These are phyloP conservation scores for Heteromyza rotundicornis DNA, from an alignment of 2,888 invertebrate species.

Conservation along the genomic window DNA sequence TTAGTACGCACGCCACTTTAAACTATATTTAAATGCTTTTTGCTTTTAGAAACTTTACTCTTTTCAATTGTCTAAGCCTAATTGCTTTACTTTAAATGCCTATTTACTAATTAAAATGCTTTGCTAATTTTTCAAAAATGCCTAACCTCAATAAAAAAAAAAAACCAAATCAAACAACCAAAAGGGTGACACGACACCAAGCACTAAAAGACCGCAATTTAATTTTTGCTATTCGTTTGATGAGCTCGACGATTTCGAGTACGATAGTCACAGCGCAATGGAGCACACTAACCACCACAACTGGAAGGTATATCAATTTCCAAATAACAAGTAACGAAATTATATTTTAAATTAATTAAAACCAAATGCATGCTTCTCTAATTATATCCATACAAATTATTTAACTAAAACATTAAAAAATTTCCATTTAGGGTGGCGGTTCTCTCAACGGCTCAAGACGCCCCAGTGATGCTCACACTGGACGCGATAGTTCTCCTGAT, in stretches of 20 bases:
- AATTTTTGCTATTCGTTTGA: constrained; percentile 60
- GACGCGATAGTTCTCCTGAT: constrained; percentile 68
- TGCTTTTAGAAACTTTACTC: no score
- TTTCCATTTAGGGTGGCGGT: constrained; percentile 46
- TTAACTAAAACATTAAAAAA: neutral
- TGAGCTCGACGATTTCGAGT: constrained; percentile 48
- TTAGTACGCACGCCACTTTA: no score
- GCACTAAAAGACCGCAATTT: constrained; percentile 55
- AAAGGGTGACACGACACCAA: constrained; percentile 47
- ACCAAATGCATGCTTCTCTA: neutral
- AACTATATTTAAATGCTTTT: no score
- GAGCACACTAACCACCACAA: constrained; percentile 12
- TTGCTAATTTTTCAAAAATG: constrained; percentile 25
- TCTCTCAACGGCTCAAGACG: constrained; percentile 55
- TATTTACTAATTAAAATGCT: no score
- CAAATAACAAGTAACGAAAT: neutral
- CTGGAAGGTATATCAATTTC: no score
- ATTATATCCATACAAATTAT: neutral
- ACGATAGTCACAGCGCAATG: constrained; percentile 36
- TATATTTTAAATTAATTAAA: neutral
- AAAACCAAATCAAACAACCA: constrained; percentile 30
- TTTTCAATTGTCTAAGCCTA: no score
- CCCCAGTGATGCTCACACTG: constrained; percentile 57
- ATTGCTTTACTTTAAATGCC: no score
- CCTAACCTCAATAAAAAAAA: no score